phyloP scores from a whole-genome alignment of 2,113 vertebrate species.

The Lamprotornis superbus region DNA sequence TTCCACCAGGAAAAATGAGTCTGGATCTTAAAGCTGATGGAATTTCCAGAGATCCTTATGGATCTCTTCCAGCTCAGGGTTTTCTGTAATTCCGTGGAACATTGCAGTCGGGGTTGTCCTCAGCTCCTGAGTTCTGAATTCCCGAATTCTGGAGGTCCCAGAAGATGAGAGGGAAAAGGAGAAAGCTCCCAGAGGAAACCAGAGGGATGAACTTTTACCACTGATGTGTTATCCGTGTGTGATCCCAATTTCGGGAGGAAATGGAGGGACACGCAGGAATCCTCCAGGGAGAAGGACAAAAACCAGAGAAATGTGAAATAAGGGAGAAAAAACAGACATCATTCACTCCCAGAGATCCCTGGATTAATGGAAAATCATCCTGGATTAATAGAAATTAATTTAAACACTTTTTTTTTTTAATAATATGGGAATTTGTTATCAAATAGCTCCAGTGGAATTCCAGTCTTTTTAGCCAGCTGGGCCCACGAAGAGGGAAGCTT shows the following conservation, averaged over 20 bases:
- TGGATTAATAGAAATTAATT: background rate
- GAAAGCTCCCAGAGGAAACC: background rate
- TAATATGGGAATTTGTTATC: background rate
- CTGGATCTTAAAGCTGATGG: background rate
- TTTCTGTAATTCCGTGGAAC: background rate
- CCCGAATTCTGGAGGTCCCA: background rate
- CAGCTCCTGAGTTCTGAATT: background rate
- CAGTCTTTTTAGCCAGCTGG: background rate
- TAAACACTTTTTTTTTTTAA: background rate
- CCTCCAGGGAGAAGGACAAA: background rate
- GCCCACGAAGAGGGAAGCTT: fast-evolving
- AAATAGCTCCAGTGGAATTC: background rate
- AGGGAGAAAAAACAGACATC: background rate
- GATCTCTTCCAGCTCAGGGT: background rate
- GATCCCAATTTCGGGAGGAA: background rate
- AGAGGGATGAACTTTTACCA: background rate
- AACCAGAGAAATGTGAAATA: fast-evolving
- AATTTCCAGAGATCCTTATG: background rate
- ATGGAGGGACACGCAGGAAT: fast-evolving
- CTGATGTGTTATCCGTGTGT: fast-evolving
- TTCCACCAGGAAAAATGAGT: background rate
- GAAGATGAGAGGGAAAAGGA: background rate
- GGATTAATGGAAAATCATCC: background rate
- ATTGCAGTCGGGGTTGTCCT: background rate
- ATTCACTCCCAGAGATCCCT: background rate